These are phyloP conservation scores for Erinaceus europaeus DNA, from an alignment of 2,113 vertebrate species.

Conservation along the genomic window DNA sequence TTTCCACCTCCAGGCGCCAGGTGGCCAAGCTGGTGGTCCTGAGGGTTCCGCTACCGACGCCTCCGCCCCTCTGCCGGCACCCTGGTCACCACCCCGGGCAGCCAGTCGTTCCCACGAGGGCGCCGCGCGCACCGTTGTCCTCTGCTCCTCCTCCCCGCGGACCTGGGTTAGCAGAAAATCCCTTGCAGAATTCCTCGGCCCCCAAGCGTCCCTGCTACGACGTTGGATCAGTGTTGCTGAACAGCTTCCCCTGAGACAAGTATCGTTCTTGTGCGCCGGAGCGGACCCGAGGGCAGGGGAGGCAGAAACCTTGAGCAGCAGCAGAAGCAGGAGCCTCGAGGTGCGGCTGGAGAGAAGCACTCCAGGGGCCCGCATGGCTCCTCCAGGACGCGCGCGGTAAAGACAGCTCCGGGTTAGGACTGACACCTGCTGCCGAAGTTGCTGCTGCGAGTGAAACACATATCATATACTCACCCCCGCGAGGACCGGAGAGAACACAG, in stretches of 20 bases:
- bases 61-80: background rate
- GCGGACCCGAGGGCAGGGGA: constrained; percentile 44
- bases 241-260: constrained; percentile 36
- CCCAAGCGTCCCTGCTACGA: constrained; percentile 17
- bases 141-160: background rate
- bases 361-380: constrained; percentile 68
- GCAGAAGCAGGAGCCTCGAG: constrained; percentile 64
- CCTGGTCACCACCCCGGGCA: background rate
- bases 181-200: background rate
- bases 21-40: background rate
- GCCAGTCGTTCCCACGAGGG: constrained; percentile 36
- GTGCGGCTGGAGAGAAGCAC: constrained; percentile 47
- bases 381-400: background rate
- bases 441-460: constrained; percentile 56
- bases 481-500: background rate
- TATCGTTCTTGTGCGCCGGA: constrained; percentile 25
- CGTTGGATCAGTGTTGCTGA: background rate
- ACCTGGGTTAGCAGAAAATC: background rate
- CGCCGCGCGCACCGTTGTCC: constrained; percentile 69
- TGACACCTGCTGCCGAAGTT: constrained; percentile 60
- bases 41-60: background rate
- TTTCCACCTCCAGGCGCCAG: constrained; percentile 48
- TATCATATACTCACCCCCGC: constrained; percentile 49
- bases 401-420: background rate
- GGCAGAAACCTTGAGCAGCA: constrained; percentile 56